Conservation (phyloP, 2,113 vertebrate genomes). For the Chionomys nivalis region DNA sequence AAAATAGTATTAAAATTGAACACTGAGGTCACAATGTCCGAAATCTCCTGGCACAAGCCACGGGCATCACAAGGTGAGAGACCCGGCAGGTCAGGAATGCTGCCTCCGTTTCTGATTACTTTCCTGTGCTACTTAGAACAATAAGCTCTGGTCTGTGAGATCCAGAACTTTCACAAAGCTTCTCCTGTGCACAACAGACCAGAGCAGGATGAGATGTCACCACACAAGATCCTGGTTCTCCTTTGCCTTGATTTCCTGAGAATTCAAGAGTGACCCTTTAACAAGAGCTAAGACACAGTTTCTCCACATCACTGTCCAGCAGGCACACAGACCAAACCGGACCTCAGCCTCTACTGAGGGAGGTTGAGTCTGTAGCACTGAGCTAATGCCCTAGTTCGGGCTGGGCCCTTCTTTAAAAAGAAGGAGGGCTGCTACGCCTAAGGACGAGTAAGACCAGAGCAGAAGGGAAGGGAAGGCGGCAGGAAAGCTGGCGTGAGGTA, state of each 20-base stretch:
- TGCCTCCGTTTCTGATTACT: slow-evolving; percentile 73
- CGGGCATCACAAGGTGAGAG: neutral
- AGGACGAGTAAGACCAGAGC: slow-evolving; percentile 15
- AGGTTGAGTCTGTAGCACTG: slow-evolving; percentile 46
- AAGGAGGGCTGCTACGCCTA: neutral
- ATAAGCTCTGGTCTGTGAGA: slow-evolving; percentile 60
- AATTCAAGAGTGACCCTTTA: slow-evolving; percentile 64
- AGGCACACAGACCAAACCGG: slow-evolving; percentile 49
- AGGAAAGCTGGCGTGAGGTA: slow-evolving; percentile 11
- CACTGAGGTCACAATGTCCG: slow-evolving; percentile 61
- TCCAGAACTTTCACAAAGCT: slow-evolving; percentile 77
- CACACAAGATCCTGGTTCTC: slow-evolving; percentile 55
- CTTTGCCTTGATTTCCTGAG: slow-evolving; percentile 72
- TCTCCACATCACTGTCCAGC: slow-evolving; percentile 61
- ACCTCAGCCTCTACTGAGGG: slow-evolving; percentile 33
- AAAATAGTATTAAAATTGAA: slow-evolving; percentile 21
- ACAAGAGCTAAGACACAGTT: slow-evolving; percentile 56
- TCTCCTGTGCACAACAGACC: slow-evolving; percentile 66
- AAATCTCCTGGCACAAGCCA: slow-evolving; percentile 41
- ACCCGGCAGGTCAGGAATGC: slow-evolving; percentile 21
- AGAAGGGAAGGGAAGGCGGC: neutral
- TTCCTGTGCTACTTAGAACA: slow-evolving; percentile 80
- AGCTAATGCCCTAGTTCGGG: slow-evolving; percentile 55
- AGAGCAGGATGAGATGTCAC: slow-evolving; percentile 64
- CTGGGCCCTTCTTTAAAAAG: slow-evolving; percentile 54